Base-by-base conservation (phyloP, 2,888 invertebrate genomes). In the Platerodrilus igneus region DNA sequence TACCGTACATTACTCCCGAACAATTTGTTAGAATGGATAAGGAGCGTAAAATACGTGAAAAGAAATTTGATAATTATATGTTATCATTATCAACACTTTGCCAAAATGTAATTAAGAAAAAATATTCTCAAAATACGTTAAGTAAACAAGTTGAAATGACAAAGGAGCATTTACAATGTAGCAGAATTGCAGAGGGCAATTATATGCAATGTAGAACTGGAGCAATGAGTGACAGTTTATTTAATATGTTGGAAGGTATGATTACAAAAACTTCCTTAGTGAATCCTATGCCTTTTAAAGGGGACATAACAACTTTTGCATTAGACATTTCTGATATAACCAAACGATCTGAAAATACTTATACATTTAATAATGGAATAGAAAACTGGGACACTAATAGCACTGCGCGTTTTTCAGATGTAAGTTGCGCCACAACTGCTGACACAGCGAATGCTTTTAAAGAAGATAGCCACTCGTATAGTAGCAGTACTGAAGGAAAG, bases 11-110 rank as follows among this genome's bases (percentile, higher is more conserved):
- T 15, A 57, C 61, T 3, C 64, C 64, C 2, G 56, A 57, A 14
- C 60, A 64, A 45, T 66, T 56, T 47, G 60, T 63, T 2, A 53
- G 58, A 33, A 51, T 59, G 16, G 63, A 64, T 35, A 63, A 59
- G 40, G 61, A 61, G 36, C 43, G 58, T 15, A 56, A 56, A 45
- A 33, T 47, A 34, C 51, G 58, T 11, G 59, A 63, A 41, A 55
- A 51, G 27, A 58, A 60, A 15, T 29, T 63, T 9, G 50, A 51
- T 34, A 53, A 57, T 6, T 60, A 59, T 41, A 55, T 62, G 17
- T 53, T 59, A 21, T 64, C 64, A 1, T 45, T 66, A 21, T 60
- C 64, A 5, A 59, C 62, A 1, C 45, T 64, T 4, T 55, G 62
- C 28, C 58, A 60, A 41, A 58, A 51, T 29, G 50, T 53, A 4